Evolutionary conservation across 2,888 invertebrate genomes (phyloP).

Genomic region (Crioceris asparagi): DNA sequence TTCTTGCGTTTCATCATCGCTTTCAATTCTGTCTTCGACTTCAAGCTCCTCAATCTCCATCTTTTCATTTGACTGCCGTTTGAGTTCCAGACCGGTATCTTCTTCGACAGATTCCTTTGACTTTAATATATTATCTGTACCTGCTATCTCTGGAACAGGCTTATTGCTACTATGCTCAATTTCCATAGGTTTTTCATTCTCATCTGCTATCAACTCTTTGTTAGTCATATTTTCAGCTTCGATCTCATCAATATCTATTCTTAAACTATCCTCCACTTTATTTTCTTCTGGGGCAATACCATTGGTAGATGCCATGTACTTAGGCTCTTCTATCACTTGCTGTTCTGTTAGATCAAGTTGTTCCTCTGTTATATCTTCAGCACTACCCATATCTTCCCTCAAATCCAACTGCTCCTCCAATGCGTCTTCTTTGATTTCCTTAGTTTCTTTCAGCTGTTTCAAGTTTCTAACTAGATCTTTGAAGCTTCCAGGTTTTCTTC

Average conservation of each 20-base stretch:
- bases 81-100: too few species aligned
- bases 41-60: neutral
- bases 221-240: neutral
- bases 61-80: neutral
- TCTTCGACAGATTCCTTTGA: too few species aligned
- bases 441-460: slow-evolving; percentile 11
- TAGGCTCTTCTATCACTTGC: neutral
- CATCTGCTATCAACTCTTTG: slow-evolving; percentile 1
- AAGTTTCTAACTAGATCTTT: slow-evolving; percentile 11
- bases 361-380: neutral
- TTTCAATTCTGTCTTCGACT: slow-evolving; percentile 5
- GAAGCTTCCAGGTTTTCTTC: slow-evolving; percentile 12
- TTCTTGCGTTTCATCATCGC: slow-evolving; percentile 6
- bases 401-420: neutral
- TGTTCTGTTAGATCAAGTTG: neutral
- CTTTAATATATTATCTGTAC: too few species aligned
- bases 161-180: neutral
- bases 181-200: slow-evolving; percentile 1
- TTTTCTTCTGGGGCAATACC: neutral
- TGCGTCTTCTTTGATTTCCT: slow-evolving; percentile 5
- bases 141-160: too few species aligned
- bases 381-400: neutral
- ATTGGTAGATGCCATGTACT: neutral
- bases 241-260: neutral
- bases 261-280: neutral